Conservation (phyloP, 2,113 vertebrate species). For the Hucho hucho region DNA sequence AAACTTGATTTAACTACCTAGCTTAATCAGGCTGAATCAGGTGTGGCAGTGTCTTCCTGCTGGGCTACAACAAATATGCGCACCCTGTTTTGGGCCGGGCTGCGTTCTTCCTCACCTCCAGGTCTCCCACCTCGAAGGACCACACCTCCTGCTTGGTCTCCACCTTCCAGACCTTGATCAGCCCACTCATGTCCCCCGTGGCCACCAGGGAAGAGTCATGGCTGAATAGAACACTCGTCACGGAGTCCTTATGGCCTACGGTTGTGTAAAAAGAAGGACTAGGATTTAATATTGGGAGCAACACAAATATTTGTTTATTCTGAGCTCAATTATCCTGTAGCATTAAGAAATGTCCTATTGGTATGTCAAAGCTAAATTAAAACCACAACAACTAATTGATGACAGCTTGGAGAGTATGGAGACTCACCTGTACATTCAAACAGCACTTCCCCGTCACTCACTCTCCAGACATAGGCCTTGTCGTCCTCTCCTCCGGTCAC, state of each 20-base stretch:
- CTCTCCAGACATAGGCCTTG: slow-evolving; percentile 88
- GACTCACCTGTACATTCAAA: slow-evolving; percentile 88
- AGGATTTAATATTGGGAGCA: no score
- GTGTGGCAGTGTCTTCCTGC: not conserved
- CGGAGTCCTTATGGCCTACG: slow-evolving; percentile 94
- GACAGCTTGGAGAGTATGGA: no score
- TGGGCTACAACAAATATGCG: no score
- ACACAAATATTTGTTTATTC: no score
- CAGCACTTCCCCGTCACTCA: slow-evolving; percentile 86
- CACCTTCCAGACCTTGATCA: slow-evolving; percentile 94
- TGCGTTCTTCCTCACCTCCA: slow-evolving; percentile 81
- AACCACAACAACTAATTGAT: no score
- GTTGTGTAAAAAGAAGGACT: not conserved
- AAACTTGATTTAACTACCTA: not conserved
- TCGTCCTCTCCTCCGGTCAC: slow-evolving; percentile 94
- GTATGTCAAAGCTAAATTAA: no score
- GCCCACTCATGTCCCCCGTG: slow-evolving; percentile 93
- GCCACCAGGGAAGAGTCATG: slow-evolving; percentile 88
- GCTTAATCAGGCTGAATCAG: not conserved
- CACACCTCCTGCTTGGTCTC: slow-evolving; percentile 88
- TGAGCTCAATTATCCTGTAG: no score
- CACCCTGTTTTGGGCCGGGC: not conserved
- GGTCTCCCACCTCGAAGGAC: slow-evolving; percentile 93
- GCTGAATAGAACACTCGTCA: slow-evolving; percentile 89
- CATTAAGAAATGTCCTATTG: no score